Base-by-base conservation (phyloP, 2,113 vertebrate species). In the Mohoua ochrocephala region DNA sequence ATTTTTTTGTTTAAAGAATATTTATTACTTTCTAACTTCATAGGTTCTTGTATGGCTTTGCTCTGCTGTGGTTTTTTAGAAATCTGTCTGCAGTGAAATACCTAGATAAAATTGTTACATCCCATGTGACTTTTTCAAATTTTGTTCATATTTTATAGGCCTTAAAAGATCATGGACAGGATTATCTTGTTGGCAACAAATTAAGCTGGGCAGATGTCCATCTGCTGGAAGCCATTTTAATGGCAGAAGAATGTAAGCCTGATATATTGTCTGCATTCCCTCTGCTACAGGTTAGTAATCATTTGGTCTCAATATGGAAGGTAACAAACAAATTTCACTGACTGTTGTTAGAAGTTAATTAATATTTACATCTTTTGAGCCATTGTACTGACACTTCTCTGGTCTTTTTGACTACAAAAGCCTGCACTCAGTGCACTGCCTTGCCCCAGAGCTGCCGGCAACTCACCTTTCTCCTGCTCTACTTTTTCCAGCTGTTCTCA, bases 151-250 rank as follows among this genome's bases (percentile, higher is more conserved):
- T 87, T 52, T 87, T 75, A 27, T 87, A 99, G 99, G 98, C 97
- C 37, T 97, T 99, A 64, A 93, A 95, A 90, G 96, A 97, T 24
- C 96, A 98, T 0, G 76, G 98, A 9, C 93, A 98, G 6, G 97
- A 97, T 90, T 99, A 98, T 97, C 98, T 99, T 59, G 98, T 99
- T 82, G 99, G 99, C 92, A 97, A 98, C 52, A 97, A 97, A 74
- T 75, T 99, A 50, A 99, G 98, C 70, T 97, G 95, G 97, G 99
- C 99, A 45, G 99, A 99, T 78, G 80, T 99, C 75, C 97, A 98
- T n/a, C 90, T 99, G 74, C 50, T 99, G 59, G 99, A 99, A 97
- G 97, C 95, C 63, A 98, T 98, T 92, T 97, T 99, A 95, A 98
- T 98, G 98, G 15, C 95, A 91, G 98, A 99, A 97, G 99, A 99